These are phyloP conservation scores for Vireo griseus DNA, from an alignment of 2,797 vertebrate species.

Conservation along the genomic window DNA sequence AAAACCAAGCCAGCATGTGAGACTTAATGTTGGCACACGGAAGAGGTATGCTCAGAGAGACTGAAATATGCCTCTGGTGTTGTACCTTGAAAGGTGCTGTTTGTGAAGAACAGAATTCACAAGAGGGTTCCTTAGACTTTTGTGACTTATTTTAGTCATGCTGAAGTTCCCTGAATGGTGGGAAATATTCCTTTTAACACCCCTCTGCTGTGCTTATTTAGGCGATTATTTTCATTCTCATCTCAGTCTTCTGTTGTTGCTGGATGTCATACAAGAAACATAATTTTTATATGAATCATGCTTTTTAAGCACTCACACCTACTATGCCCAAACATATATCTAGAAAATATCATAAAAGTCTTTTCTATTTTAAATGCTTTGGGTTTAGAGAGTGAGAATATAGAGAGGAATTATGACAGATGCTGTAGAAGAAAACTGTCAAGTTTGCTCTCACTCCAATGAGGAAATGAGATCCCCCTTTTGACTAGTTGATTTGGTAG, in stretches of 20 bases:
- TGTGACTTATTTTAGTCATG: neutral
- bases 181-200: neutral
- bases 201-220: neutral
- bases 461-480: neutral
- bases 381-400: neutral
- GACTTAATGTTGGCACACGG: neutral
- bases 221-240: neutral
- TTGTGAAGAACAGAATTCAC: neutral
- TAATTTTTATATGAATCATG: neutral
- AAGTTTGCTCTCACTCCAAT: neutral
- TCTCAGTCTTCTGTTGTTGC: neutral
- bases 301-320: neutral
- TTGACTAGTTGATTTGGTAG: neutral
- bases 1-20: neutral
- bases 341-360: neutral
- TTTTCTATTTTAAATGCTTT: neutral
- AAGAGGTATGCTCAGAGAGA: neutral
- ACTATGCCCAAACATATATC: neutral
- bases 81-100: neutral
- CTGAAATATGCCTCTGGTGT: neutral
- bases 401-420: neutral
- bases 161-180: neutral
- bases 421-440: neutral
- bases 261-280: neutral
- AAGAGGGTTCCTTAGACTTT: neutral